A percentile compares a stretch with the other conserved stretches of the same genome.
Evolutionary conservation across 2,888 invertebrate species (phyloP).

Genomic region (Stratiomys singularior): DNA sequence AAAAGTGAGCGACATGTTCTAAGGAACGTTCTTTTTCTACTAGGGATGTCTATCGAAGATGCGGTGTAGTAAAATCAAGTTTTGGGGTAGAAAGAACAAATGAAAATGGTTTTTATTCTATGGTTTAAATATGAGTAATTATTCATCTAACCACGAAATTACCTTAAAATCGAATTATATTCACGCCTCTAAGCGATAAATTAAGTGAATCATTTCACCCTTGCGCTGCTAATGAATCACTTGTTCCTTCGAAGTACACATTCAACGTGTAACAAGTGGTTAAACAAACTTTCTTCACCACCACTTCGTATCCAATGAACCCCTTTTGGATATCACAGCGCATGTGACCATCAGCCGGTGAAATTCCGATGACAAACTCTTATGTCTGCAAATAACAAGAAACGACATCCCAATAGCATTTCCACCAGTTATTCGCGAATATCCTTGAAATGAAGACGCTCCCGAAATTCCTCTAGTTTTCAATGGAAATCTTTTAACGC

Average conservation of each 20-base stretch:
- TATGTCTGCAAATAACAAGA: slow-evolving; percentile 20
- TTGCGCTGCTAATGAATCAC: background rate
- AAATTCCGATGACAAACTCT: slow-evolving; percentile 21
- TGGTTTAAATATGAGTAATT: too few species aligned
- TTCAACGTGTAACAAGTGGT: slow-evolving; percentile 22
- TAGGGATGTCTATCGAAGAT: too few species aligned
- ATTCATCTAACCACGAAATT: too few species aligned
- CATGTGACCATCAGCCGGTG: slow-evolving; percentile 47
- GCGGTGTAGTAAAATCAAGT: too few species aligned
- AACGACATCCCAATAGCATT: background rate
- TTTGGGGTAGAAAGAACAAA: too few species aligned
- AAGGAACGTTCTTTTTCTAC: too few species aligned
- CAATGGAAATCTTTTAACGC: background rate
- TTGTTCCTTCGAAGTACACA: background rate
- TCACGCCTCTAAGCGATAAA: too few species aligned
- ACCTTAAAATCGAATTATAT: too few species aligned
- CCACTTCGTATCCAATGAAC: background rate
- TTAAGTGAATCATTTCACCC: too few species aligned
- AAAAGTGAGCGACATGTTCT: too few species aligned
- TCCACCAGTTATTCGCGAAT: slow-evolving; percentile 47
- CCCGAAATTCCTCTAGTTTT: background rate
- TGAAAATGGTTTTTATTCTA: too few species aligned
- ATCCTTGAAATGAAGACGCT: slow-evolving; percentile 36
- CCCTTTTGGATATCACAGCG: slow-evolving; percentile 8
- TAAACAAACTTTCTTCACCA: slow-evolving; percentile 33